Conservation (phyloP, 92 coral and sea anemone species). For the Paragorgia papillata region DNA sequence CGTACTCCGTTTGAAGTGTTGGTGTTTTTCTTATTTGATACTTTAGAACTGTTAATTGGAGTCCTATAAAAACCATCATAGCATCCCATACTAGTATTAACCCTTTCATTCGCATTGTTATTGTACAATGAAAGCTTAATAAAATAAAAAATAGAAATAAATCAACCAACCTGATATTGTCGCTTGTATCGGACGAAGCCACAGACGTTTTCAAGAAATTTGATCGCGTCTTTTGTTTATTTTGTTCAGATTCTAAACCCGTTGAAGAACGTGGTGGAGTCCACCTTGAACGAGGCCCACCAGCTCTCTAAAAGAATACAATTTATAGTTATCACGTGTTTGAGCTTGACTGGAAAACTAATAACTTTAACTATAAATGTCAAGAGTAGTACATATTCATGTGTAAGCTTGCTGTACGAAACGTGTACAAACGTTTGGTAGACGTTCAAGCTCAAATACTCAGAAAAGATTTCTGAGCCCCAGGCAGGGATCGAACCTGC, state of each 20-base stretch:
- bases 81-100: no score
- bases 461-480: no score
- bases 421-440: not conserved
- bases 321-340: not conserved
- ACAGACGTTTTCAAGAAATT: slow-evolving; percentile 3
- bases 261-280: slow-evolving; percentile 10
- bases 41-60: not conserved
- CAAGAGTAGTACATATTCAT: no score
- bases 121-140: not conserved
- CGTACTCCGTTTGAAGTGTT: not conserved
- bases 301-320: slow-evolving; percentile 19
- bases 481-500: no score
- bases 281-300: slow-evolving; percentile 29
- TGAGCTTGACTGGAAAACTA: no score
- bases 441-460: not conserved
- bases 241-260: not conserved
- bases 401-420: not conserved
- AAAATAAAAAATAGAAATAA: not conserved
- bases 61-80: not conserved
- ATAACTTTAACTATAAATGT: no score
- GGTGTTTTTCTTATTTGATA: not conserved
- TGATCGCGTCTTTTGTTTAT: not conserved
- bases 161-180: slow-evolving; percentile 2
- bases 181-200: slow-evolving; percentile 31
- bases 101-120: no score